These are phyloP conservation scores for Phalera bucephala DNA, from an alignment of 2,888 invertebrate species.

Conservation along the genomic window DNA sequence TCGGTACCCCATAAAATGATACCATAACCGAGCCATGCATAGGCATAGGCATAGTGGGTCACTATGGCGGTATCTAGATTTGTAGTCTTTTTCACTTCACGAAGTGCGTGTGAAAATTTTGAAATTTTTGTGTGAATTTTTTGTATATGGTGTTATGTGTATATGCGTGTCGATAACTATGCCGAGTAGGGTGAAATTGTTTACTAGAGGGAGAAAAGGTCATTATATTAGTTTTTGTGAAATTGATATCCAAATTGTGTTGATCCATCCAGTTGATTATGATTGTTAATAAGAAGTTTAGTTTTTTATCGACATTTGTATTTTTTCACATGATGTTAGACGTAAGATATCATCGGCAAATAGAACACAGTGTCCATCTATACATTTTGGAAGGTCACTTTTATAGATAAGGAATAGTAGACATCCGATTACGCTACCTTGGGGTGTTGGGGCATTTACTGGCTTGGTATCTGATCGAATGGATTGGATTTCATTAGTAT, in stretches of 20 bases:
- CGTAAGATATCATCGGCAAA: conserved; percentile 5
- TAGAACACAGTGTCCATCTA: conserved; percentile 2
- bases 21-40: conserved; percentile 1
- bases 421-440: conserved; percentile 2
- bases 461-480: not conserved
- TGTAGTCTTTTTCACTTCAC: too few relatives aligned
- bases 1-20: too few relatives aligned
- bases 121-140: conserved; percentile 1
- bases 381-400: conserved; percentile 2
- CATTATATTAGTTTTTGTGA: too few relatives aligned
- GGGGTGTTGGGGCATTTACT: not conserved
- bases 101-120: not conserved
- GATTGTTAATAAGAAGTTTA: too few relatives aligned
- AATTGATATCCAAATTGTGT: conserved; percentile 8
- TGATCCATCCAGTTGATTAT: not conserved
- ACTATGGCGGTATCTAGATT: not conserved
- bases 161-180: conserved; percentile 1
- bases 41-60: not conserved
- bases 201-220: conserved; percentile 1
- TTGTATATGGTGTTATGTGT: conserved; percentile 1
- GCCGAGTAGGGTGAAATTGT: too few relatives aligned
- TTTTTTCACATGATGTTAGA: too few relatives aligned
- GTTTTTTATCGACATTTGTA: too few relatives aligned
- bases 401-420: conserved; percentile 4
- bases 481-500: too few relatives aligned